Evolutionary conservation across 1,140 invertebrate species (phyloP), one percentile per base, ranked within the genome.

Genomic region (Drosophila mojavensis): DNA sequence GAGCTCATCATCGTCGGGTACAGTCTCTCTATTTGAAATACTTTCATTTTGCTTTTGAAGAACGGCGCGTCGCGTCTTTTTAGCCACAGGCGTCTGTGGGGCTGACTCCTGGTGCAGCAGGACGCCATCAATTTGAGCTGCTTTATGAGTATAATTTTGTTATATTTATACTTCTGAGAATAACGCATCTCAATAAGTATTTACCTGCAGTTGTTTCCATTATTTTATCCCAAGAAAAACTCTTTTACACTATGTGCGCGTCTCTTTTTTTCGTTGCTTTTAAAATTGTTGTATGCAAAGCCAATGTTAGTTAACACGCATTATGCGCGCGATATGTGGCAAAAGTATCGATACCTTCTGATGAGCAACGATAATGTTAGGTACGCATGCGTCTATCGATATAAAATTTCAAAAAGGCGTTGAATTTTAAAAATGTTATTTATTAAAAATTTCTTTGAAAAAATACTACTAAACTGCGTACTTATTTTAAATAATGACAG

Each of bases 381-480:
- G 9, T 47, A n/a, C 9, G 15, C 5, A 10, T 15, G 6, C 5
- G 15, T 1, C 6, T 63, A 63, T 51, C 61, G 61, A 63, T 43
- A 53, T 17, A 43, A 7, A 48, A 17, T 17, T 9, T 1, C 11
- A 24, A 51, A 13, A 15, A 15, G 61, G 5, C 48, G 50, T 64
- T 64, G n/a, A 0, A 13, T 30, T 64, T 64, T 4, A 17, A 43
- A 53, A 28, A 33, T 3, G 33, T 58, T 47, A 20, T 55, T 73
- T 78, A 75, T 61, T 86, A 58, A 61, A 81, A 76, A 66, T 68
- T 68, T 48, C 9, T 36, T 69, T 50, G 62, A 47, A 65, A 45
- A 77, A 81, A 83, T 86, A 80, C 80, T 80, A 68, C 65, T 61
- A 47, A 28, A 60, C 67, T 70, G 62, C 62, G 73, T 70, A 66